Evolutionary conservation across 2,797 vertebrate genomes (phyloP), one percentile per base, ranked within the genome.

Genomic region (Florisuga fusca): DNA sequence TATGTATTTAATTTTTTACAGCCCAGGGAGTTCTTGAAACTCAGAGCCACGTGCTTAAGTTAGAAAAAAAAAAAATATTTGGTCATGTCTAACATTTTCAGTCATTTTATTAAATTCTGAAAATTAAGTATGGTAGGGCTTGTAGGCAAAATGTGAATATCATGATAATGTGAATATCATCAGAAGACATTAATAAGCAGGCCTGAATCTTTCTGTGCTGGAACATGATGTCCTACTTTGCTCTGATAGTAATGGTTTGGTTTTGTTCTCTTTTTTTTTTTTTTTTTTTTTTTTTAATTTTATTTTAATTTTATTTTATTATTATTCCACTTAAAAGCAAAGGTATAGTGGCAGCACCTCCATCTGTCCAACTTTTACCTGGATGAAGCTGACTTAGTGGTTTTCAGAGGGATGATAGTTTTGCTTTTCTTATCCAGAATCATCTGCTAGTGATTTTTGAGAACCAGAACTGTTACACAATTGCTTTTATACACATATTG

Each of bases 211-310:
- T 93, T 92, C 21, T 34, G 50, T 48, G 34, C 43, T 94, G 50
- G 34, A 62, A 90, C 38, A 94, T 88, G 89, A 81, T 92, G 92
- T 80, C 78, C 92, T 93, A 82, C 68, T 94, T 87, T 92, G 85
- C 17, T 87, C 33, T 75, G 18, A 54, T 38, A 81, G 9, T 73
- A 84, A 17, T 63, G 18, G 46, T 69, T 59, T 62, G 3, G 25
- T 5, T 13, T 48, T 66, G 63, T 74, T 45, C 8, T 45, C 16
- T 43, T 15, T 43, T 43, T 43, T 15, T n/a, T n/a, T n/a, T n/a
- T n/a, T 36, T 12, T 45, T 63, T 73, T 73, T 12, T 46, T 64
- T 74, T 74, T 86, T 69, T 8, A 77, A 55, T n/a, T n/a, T n/a
- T n/a, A n/a, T n/a, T n/a, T n/a, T n/a, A n/a, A n/a, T n/a, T n/a